These are phyloP conservation scores for Tragelaphus imberbis DNA, from an alignment of 2,113 vertebrate genomes.

Conservation along the genomic window DNA sequence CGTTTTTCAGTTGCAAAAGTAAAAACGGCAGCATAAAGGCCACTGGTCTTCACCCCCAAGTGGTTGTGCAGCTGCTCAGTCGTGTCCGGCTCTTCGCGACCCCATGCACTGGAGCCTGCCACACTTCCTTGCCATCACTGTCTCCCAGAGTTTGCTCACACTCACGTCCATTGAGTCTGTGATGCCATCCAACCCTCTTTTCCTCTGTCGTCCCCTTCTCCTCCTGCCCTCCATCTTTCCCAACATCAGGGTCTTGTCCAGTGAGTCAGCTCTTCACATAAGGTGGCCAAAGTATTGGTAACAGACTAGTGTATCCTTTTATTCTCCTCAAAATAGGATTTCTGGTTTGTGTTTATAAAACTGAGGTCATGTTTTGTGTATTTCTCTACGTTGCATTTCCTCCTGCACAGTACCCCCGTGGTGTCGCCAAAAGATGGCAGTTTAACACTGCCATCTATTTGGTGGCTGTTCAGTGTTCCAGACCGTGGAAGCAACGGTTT, in stretches of 20 bases:
- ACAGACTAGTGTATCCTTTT: neutral
- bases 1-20: neutral
- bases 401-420: rapidly evolving
- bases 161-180: neutral
- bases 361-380: rapidly evolving
- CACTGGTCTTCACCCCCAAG: rapidly evolving
- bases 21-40: neutral
- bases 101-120: neutral
- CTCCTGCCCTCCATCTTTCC: neutral
- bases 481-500: neutral
- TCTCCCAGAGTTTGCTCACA: neutral
- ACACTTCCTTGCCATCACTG: neutral
- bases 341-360: neutral
- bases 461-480: neutral
- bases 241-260: neutral
- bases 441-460: neutral
- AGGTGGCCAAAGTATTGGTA: neutral
- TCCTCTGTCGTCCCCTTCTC: neutral
- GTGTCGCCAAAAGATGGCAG: neutral
- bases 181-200: neutral
- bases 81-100: neutral
- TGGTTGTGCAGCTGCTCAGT: neutral
- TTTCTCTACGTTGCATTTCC: neutral
- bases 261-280: neutral
- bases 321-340: neutral